phyloP scores from a whole-genome alignment of 2,888 invertebrate genomes.

The Smittia aterrima region DNA sequence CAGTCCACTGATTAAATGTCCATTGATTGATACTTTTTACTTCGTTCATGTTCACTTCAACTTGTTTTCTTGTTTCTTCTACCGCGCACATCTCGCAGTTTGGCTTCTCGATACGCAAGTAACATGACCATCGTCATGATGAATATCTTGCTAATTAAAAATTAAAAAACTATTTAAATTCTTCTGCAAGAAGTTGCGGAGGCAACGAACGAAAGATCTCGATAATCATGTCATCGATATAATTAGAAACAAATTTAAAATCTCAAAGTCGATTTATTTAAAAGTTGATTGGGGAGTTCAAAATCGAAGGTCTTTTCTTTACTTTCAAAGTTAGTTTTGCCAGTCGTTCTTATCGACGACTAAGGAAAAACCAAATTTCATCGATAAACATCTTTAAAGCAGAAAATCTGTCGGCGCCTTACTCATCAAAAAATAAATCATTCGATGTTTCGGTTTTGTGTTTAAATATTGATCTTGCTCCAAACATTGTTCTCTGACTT shows the following conservation, averaged over 20 bases:
- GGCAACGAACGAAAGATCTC: not conserved
- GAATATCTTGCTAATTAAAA: constrained; percentile 37
- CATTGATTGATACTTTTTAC: not conserved
- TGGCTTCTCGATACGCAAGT: not conserved
- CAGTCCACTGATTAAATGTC: not conserved
- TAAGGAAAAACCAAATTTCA: not conserved
- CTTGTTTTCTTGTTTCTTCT: not conserved
- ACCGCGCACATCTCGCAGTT: not conserved
- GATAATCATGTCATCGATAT: constrained; percentile 8
- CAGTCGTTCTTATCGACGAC: too few species aligned
- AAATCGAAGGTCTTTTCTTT: not conserved
- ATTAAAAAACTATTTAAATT: constrained; percentile 38
- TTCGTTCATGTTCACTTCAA: not conserved
- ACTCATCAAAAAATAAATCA: not conserved
- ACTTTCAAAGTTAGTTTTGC: not conserved
- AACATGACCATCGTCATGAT: not conserved
- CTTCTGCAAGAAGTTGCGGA: not conserved
- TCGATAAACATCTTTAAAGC: not conserved
- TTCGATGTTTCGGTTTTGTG: not conserved
- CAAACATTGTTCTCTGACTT: not conserved
- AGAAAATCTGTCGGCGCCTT: constrained; percentile 7
- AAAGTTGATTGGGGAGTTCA: not conserved
- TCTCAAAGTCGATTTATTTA: not conserved
- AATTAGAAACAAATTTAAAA: constrained; percentile 4
- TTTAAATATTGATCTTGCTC: constrained; percentile 24